Percentiles rank a stretch among this genome's conserved stretches.
Conservation (phyloP, 1,140 invertebrate species). For the Parapsyche elsis region DNA sequence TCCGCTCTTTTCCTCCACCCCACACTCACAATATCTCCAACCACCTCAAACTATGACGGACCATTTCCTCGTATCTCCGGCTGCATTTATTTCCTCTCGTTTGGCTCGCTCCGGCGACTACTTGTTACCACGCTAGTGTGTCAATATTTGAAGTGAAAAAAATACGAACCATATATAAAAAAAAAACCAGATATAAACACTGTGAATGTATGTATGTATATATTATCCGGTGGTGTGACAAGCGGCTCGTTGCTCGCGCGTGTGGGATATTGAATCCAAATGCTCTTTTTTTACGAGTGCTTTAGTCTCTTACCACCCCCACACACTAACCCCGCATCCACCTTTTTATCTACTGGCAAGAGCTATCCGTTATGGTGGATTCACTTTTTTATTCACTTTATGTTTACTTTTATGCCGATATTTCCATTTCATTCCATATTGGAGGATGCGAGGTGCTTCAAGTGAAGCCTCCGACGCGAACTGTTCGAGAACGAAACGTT, state of each 20-base stretch:
- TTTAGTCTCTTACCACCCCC: conserved; percentile 24
- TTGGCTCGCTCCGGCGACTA: neutral
- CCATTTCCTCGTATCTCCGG: neutral
- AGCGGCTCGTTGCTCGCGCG: too few species aligned
- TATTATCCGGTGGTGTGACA: neutral
- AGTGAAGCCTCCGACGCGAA: neutral
- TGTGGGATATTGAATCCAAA: conserved; percentile 38
- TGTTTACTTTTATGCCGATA: conserved; percentile 47
- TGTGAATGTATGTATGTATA: neutral
- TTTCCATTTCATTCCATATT: conserved; percentile 45
- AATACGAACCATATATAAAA: neutral
- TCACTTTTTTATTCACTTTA: conserved; percentile 46
- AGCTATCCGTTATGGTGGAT: conserved; percentile 41
- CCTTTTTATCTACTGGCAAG: conserved; percentile 25
- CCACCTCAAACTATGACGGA: too few species aligned
- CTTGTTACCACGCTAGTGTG: neutral
- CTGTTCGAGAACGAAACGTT: too few species aligned
- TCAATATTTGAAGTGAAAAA: too few species aligned
- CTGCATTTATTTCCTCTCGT: neutral
- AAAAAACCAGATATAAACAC: neutral
- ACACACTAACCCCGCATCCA: conserved; percentile 15
- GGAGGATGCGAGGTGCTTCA: conserved; percentile 15
- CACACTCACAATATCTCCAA: neutral
- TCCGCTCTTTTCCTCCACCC: neutral
- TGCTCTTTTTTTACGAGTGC: conserved; percentile 44